These are phyloP conservation scores for Aplodontia rufa DNA, from an alignment of 2,113 vertebrate species.

Conservation along the genomic window DNA sequence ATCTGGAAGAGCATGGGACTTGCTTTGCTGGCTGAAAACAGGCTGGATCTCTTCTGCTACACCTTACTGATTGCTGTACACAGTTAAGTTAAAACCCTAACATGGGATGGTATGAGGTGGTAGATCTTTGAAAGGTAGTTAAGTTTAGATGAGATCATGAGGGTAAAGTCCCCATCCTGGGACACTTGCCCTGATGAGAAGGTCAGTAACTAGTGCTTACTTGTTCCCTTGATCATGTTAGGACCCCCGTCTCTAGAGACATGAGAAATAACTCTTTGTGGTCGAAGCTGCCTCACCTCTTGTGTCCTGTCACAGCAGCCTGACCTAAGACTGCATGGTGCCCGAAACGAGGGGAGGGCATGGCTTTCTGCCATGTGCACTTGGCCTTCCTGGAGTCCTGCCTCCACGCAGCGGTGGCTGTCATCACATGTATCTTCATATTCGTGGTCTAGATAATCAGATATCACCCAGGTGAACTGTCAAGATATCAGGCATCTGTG, in stretches of 20 bases:
- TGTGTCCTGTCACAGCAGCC: neutral
- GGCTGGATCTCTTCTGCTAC: neutral
- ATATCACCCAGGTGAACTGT: neutral
- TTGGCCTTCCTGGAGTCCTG: neutral
- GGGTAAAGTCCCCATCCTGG: neutral
- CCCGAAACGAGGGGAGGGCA: accelerated
- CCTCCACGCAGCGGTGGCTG: neutral
- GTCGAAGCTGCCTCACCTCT: neutral
- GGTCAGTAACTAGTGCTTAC: neutral
- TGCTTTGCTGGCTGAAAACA: neutral
- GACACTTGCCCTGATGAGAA: neutral
- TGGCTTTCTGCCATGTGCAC: neutral
- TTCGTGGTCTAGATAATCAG: neutral
- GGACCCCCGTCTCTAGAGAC: neutral
- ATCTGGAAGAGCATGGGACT: neutral
- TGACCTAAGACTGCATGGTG: neutral
- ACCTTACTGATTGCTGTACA: neutral
- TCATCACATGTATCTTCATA: neutral
- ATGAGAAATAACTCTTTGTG: neutral
- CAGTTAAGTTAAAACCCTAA: neutral
- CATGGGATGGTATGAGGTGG: neutral
- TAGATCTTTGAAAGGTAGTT: neutral
- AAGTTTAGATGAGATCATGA: neutral
- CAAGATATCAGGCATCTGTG: neutral
- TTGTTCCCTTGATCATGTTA: neutral